phyloP scores from a whole-genome alignment of 2,888 invertebrate genomes.

The Brassicogethes aeneus region DNA sequence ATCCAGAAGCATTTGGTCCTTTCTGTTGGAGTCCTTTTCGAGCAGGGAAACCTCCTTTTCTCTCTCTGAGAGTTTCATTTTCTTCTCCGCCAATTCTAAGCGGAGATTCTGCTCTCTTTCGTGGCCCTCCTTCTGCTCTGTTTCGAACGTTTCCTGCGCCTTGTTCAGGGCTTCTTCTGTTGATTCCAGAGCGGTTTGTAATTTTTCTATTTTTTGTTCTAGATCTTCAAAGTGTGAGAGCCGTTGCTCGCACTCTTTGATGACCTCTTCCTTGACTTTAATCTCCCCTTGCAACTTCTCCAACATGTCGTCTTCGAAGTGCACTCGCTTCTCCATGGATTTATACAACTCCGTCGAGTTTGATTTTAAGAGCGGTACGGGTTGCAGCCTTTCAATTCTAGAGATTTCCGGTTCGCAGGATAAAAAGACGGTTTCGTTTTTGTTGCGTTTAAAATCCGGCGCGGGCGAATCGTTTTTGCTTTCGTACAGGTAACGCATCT shows the following conservation, averaged over 20 bases:
- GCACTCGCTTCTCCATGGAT: slow-evolving; percentile 31
- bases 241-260: slow-evolving; percentile 51
- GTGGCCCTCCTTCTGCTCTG: slow-evolving; percentile 47
- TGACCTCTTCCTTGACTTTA: slow-evolving; percentile 48
- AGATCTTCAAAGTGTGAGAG: slow-evolving; percentile 43
- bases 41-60: slow-evolving; percentile 46
- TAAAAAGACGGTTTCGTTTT: slow-evolving; percentile 14
- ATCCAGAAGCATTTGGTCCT: slow-evolving; percentile 50
- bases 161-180: slow-evolving; percentile 47
- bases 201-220: slow-evolving; percentile 47
- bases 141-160: slow-evolving; percentile 40
- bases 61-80: slow-evolving; percentile 46
- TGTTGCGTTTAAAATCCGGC: slow-evolving; percentile 11
- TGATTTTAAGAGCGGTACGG: slow-evolving; percentile 16
- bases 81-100: slow-evolving; percentile 49
- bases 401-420: slow-evolving; percentile 28
- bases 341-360: slow-evolving; percentile 34
- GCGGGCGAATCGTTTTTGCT: slow-evolving; percentile 20
- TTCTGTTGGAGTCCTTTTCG: slow-evolving; percentile 48
- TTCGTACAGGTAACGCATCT: slow-evolving; percentile 30
- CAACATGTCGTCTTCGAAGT: slow-evolving; percentile 42
- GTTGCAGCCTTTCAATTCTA: slow-evolving; percentile 28
- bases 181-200: slow-evolving; percentile 46
- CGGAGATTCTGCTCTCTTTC: slow-evolving; percentile 44
- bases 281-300: slow-evolving; percentile 46